phyloP scores from a whole-genome alignment of 2,888 invertebrate genomes.

The Catocala nupta region DNA sequence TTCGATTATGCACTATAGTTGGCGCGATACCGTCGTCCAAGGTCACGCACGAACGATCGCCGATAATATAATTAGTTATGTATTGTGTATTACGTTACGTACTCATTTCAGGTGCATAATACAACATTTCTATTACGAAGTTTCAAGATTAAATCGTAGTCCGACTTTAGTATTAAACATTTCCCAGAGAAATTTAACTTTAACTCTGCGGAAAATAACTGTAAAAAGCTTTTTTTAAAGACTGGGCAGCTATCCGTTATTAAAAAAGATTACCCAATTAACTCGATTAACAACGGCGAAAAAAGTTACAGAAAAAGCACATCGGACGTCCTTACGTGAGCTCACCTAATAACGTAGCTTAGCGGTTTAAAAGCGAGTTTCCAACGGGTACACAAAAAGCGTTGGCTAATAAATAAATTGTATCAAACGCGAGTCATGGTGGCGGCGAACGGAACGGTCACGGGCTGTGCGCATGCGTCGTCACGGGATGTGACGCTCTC shows the following conservation, averaged over 20 bases:
- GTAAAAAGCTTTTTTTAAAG: too few relatives aligned
- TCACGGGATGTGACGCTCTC: constrained; percentile 73
- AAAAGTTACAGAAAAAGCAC: constrained; percentile 23
- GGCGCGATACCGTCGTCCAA: constrained; percentile 28
- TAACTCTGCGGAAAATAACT: too few relatives aligned
- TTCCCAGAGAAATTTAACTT: too few relatives aligned
- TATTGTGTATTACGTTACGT: constrained; percentile 11
- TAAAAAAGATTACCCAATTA: neutral
- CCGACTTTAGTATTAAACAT: too few relatives aligned
- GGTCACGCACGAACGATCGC: constrained; percentile 39
- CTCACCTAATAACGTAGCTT: constrained; percentile 57
- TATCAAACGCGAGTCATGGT: constrained; percentile 78
- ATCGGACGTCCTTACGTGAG: constrained; percentile 35
- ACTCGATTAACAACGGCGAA: constrained; percentile 10
- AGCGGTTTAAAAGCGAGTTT: constrained; percentile 80
- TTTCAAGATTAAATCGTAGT: too few relatives aligned
- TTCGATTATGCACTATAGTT: constrained; percentile 34
- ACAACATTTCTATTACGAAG: neutral
- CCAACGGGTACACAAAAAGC: constrained; percentile 71
- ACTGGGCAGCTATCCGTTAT: neutral
- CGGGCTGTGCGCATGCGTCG: constrained; percentile 70
- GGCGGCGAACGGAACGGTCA: constrained; percentile 82
- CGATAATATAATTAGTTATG: constrained; percentile 28
- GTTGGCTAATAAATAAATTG: constrained; percentile 67
- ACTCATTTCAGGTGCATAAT: constrained; percentile 6